phyloP scores from a whole-genome alignment of 2,888 invertebrate species.

The Ariolimax columbianus region DNA sequence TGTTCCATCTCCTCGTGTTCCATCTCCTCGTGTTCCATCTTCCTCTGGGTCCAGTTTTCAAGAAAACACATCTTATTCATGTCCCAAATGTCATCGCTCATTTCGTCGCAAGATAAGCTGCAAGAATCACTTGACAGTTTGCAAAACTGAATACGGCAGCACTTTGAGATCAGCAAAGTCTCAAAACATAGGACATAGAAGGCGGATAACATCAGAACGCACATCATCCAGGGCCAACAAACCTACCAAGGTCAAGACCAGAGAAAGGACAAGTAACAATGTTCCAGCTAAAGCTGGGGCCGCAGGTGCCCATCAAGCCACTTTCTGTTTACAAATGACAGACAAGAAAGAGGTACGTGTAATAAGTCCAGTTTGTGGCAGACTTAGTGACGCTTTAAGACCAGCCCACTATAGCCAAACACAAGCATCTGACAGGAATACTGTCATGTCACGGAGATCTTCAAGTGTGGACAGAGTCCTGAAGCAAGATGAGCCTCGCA shows the following conservation, averaged over 20 bases:
- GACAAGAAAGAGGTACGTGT: background rate
- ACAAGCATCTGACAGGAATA: background rate
- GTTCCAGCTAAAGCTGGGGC: background rate
- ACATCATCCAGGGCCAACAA: background rate
- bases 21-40: background rate
- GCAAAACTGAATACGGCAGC: constrained; percentile 27
- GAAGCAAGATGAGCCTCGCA: background rate
- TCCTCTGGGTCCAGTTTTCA: background rate
- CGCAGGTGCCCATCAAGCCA: too few relatives aligned
- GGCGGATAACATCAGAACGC: background rate
- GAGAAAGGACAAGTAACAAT: background rate
- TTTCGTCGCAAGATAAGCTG: constrained; percentile 61
- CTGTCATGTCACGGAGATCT: background rate
- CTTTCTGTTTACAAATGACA: background rate
- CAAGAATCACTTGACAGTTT: constrained; percentile 58
- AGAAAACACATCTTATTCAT: constrained; percentile 43
- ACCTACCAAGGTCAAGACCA: background rate
- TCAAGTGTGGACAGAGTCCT: constrained; percentile 39
- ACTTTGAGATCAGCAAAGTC: background rate
- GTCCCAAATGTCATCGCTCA: constrained; percentile 58
- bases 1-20: too few relatives aligned
- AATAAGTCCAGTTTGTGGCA: background rate
- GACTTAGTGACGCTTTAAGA: background rate
- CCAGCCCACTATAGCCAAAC: background rate
- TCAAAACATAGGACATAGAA: background rate